Percentiles rank a stretch among this genome's conserved stretches.
Conservation (phyloP, 2,888 invertebrate species). For the Apamea monoglypha region DNA sequence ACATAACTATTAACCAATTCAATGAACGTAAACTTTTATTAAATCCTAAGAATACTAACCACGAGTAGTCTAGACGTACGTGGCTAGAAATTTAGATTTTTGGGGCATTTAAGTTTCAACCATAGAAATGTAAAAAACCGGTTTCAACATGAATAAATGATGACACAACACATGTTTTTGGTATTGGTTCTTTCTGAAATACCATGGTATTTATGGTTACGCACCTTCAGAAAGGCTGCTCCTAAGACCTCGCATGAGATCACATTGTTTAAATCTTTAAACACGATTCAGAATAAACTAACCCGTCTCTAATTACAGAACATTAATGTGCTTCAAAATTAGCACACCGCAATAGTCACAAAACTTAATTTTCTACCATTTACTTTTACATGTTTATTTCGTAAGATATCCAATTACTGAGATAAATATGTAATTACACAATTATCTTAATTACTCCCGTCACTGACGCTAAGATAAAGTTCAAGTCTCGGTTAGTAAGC, state of each 20-base stretch:
- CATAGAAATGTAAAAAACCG: too few species aligned
- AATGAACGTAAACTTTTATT: constrained; percentile 19
- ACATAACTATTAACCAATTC: constrained; percentile 35
- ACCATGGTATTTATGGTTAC: background rate
- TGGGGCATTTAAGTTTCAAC: too few species aligned
- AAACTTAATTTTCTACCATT: constrained; percentile 48
- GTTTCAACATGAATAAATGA: background rate
- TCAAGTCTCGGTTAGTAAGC: constrained; percentile 39
- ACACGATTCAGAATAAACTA: constrained; percentile 42
- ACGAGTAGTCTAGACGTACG: constrained; percentile 23
- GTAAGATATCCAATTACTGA: constrained; percentile 31
- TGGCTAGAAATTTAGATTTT: background rate
- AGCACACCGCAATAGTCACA: constrained; percentile 33
- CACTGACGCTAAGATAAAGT: constrained; percentile 26
- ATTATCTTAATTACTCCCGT: constrained; percentile 49
- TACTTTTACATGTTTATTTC: constrained; percentile 34
- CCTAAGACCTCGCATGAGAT: constrained; percentile 1
- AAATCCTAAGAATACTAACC: constrained; percentile 19
- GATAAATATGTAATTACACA: constrained; percentile 47
- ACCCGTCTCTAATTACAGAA: constrained; percentile 30
- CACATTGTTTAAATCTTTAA: constrained; percentile 7
- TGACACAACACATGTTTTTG: background rate
- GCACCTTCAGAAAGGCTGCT: background rate
- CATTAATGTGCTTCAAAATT: constrained; percentile 34
- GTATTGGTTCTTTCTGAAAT: too few species aligned